Evolutionary conservation across 2,888 invertebrate species (phyloP).

Genomic region (Nemapogon koenigi): DNA sequence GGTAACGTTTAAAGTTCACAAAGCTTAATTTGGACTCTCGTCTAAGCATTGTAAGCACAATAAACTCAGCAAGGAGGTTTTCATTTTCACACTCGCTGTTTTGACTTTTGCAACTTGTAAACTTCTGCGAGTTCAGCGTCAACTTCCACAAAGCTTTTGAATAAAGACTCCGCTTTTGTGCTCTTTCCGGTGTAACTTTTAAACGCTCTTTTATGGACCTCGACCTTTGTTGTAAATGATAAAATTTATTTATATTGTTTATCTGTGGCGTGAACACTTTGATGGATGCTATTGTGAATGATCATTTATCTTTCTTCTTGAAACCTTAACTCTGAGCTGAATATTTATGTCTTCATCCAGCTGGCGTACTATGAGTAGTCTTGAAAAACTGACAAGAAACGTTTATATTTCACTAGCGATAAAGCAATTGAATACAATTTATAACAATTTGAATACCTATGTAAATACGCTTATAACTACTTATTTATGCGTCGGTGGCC

Average conservation of each 20-base stretch:
- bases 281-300: too few relatives aligned
- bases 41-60: background rate
- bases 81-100: constrained; percentile 31
- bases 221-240: constrained; percentile 10
- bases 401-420: background rate
- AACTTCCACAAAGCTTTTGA: constrained; percentile 38
- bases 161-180: constrained; percentile 34
- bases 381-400: too few relatives aligned
- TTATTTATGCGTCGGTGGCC: too few relatives aligned
- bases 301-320: too few relatives aligned
- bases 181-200: constrained; percentile 30
- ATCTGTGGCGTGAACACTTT: background rate
- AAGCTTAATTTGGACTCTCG: background rate
- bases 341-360: too few relatives aligned
- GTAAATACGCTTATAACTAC: too few relatives aligned
- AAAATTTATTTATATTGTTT: background rate
- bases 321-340: too few relatives aligned
- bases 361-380: too few relatives aligned
- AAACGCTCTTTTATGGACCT: constrained; percentile 23
- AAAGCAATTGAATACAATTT: too few relatives aligned
- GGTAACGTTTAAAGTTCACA: too few relatives aligned
- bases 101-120: constrained; percentile 23
- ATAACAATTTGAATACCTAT: too few relatives aligned
- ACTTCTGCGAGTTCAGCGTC: constrained; percentile 20
- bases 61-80: constrained; percentile 32